phyloP scores from a whole-genome alignment of 2,113 vertebrate species.

The Pollimyrus isidori region DNA sequence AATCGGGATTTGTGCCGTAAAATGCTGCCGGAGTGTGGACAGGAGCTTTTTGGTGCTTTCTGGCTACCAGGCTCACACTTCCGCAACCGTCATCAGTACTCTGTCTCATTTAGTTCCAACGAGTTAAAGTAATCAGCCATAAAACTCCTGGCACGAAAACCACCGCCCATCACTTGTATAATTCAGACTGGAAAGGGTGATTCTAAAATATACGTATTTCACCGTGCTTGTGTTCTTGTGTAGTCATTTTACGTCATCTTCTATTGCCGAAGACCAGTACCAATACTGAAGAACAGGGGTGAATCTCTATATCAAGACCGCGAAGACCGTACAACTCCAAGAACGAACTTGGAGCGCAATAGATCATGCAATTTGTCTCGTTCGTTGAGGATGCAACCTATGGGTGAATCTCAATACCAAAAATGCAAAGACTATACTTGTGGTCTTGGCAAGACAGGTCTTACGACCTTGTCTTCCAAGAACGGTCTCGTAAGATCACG shows the following conservation, averaged over 20 bases:
- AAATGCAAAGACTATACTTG: too few species aligned
- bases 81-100: constrained; percentile 2
- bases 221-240: not conserved
- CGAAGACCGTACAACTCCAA: too few species aligned
- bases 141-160: not conserved
- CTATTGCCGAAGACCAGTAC: not conserved
- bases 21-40: not conserved
- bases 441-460: too few species aligned
- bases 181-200: not conserved
- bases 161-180: not conserved
- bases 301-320: too few species aligned
- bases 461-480: too few species aligned
- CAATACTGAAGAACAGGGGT: not conserved
- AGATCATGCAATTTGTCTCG: too few species aligned
- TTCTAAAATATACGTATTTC: not conserved
- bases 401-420: too few species aligned
- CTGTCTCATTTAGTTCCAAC: not conserved
- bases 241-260: not conserved
- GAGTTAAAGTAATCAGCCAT: not conserved
- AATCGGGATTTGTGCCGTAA: not conserved
- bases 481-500: too few species aligned
- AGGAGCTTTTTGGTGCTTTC: not conserved
- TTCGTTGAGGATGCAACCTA: too few species aligned
- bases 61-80: not conserved
- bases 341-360: too few species aligned